phyloP scores from a whole-genome alignment of 2,888 invertebrate species.

The Drosophila fulvimacula region DNA sequence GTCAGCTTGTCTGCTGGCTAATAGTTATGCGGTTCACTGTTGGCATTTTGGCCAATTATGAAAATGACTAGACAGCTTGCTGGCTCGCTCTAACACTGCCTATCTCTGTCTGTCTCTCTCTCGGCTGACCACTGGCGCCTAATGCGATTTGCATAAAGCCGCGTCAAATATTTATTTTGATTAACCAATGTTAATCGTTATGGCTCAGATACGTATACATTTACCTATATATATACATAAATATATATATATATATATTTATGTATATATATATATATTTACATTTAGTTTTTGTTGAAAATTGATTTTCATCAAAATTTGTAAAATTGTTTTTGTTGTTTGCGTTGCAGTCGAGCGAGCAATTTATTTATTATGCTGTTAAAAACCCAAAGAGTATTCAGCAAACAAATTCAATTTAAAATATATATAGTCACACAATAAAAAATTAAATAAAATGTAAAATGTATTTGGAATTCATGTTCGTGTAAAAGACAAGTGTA shows the following conservation, averaged over 20 bases:
- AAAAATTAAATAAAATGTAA: constrained; percentile 9
- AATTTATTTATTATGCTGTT: constrained; percentile 76
- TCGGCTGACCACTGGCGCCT: constrained; percentile 40
- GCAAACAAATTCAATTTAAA: constrained; percentile 70
- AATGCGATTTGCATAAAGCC: constrained; percentile 73
- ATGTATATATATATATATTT: constrained; percentile 13
- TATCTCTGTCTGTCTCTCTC: not conserved
- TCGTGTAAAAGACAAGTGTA: not conserved
- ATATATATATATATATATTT: not conserved
- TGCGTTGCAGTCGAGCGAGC: constrained; percentile 39
- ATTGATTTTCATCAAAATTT: constrained; percentile 53
- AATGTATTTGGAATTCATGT: constrained; percentile 14
- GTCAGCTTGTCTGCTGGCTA: constrained; percentile 57
- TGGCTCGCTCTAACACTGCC: not conserved
- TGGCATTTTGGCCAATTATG: constrained; percentile 75
- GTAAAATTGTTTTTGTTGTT: constrained; percentile 19
- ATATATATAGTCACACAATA: constrained; percentile 18
- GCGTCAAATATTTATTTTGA: constrained; percentile 67
- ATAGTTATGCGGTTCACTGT: constrained; percentile 71
- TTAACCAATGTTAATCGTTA: constrained; percentile 68
- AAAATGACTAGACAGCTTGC: constrained; percentile 61
- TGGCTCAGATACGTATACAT: not conserved
- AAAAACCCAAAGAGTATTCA: constrained; percentile 56
- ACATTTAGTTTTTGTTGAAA: constrained; percentile 16
- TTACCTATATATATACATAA: not conserved